Conservation (phyloP, 2,797 vertebrate genomes). For the Sarcophilus harrisii region DNA sequence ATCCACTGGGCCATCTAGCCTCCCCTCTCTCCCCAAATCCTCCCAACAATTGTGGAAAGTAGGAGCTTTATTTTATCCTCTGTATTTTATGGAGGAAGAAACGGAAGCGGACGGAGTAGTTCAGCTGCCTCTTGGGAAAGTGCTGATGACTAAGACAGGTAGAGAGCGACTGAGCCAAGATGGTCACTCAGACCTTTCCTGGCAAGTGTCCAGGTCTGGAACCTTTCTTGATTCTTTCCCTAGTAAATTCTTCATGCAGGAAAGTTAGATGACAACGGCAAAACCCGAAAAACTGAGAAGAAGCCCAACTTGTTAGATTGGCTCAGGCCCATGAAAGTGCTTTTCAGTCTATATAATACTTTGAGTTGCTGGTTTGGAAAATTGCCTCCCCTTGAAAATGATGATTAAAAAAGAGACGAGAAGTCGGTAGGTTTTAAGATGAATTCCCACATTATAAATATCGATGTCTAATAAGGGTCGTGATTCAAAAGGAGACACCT, state of each 20-base stretch:
- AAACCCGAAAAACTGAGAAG: background rate
- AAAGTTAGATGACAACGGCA: background rate
- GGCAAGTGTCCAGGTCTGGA: background rate
- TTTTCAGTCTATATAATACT: conserved; percentile 17
- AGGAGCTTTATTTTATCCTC: background rate
- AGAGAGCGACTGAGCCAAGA: background rate
- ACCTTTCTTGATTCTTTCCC: background rate
- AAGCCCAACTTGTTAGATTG: background rate
- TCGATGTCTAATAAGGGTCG: conserved; percentile 58
- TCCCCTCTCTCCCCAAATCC: background rate
- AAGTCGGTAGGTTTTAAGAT: conserved; percentile 20
- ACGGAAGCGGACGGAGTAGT: background rate
- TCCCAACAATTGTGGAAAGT: background rate
- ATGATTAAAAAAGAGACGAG: conserved; percentile 11
- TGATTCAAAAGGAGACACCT: conserved; percentile 75
- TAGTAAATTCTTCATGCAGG: background rate
- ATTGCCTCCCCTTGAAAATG: conserved; percentile 26
- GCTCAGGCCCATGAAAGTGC: background rate
- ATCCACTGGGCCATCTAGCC: background rate
- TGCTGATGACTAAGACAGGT: background rate
- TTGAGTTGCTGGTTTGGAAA: conserved; percentile 16
- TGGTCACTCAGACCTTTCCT: background rate
- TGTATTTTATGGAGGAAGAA: background rate
- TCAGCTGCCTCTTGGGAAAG: background rate
- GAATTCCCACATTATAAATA: conserved; percentile 19